A percentile compares a stretch with the other conserved stretches of the same genome.
These are phyloP conservation scores for Hiodon tergisus DNA, from an alignment of 2,113 vertebrate species.

Conservation along the genomic window DNA sequence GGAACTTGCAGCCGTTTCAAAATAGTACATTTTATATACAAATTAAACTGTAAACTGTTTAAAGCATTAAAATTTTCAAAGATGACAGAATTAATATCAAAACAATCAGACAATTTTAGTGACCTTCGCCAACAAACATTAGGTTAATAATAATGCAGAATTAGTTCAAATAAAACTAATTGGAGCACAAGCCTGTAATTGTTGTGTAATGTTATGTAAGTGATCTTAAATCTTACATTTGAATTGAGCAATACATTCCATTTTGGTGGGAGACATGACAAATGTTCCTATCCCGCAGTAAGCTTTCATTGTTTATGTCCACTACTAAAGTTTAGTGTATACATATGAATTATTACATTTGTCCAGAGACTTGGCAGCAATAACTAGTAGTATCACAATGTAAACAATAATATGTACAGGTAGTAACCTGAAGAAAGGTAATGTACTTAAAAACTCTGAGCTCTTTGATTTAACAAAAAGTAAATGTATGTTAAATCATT, in stretches of 20 bases:
- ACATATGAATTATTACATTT: background rate
- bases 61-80: background rate
- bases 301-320: background rate
- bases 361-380: background rate
- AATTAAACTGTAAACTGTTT: conserved; percentile 9
- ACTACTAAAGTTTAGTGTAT: background rate
- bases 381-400: background rate
- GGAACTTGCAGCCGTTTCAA: background rate
- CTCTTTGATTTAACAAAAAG: background rate
- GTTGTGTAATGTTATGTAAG: background rate
- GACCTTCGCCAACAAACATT: background rate
- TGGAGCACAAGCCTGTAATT: background rate
- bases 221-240: background rate
- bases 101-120: background rate
- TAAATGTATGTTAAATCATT: too few relatives aligned
- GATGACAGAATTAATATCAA: conserved; percentile 5
- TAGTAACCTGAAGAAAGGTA: background rate
- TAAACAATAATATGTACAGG: background rate
- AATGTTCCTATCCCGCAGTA: background rate
- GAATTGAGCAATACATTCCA: background rate
- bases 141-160: background rate
- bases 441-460: background rate
- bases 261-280: background rate
- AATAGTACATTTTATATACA: conserved; percentile 14
- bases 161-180: background rate